phyloP scores from a whole-genome alignment of 2,113 vertebrate genomes.

The Phylloscopus trochilus region DNA sequence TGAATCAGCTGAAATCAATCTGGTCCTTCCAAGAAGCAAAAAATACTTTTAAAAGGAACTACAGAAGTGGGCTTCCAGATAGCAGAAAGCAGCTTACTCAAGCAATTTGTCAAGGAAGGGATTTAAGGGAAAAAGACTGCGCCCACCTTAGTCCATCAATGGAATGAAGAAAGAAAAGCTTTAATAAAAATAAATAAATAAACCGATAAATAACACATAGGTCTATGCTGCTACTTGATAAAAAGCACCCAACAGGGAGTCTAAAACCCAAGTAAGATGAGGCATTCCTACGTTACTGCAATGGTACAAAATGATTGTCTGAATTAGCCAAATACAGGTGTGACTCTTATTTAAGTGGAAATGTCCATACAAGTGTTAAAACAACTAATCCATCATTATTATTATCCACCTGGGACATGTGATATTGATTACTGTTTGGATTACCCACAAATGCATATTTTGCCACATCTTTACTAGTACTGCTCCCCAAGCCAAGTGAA shows the following conservation, averaged over 20 bases:
- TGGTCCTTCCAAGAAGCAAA: neutral
- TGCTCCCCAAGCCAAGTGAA: neutral
- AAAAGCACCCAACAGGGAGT: neutral
- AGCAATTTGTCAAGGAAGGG: neutral
- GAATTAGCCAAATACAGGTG: neutral
- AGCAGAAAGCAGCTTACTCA: neutral
- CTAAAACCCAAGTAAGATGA: neutral
- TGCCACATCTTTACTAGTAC: neutral
- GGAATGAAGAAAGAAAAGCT: neutral
- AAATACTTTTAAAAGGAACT: neutral
- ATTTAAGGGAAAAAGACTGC: neutral
- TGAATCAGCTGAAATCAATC: neutral
- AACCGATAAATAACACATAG: neutral
- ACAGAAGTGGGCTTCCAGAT: neutral
- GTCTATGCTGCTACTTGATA: neutral
- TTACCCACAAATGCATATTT: accelerated
- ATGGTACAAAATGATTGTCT: neutral
- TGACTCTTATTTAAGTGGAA: neutral
- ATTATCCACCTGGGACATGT: neutral
- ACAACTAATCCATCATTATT: neutral
- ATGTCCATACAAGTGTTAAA: neutral
- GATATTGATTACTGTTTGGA: neutral
- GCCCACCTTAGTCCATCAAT: neutral
- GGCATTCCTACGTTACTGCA: neutral
- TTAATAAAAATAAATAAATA: neutral